Evolutionary conservation across 2,888 invertebrate genomes (phyloP), one percentile per base, ranked within the genome.

Genomic region (Drosophila ezoana): DNA sequence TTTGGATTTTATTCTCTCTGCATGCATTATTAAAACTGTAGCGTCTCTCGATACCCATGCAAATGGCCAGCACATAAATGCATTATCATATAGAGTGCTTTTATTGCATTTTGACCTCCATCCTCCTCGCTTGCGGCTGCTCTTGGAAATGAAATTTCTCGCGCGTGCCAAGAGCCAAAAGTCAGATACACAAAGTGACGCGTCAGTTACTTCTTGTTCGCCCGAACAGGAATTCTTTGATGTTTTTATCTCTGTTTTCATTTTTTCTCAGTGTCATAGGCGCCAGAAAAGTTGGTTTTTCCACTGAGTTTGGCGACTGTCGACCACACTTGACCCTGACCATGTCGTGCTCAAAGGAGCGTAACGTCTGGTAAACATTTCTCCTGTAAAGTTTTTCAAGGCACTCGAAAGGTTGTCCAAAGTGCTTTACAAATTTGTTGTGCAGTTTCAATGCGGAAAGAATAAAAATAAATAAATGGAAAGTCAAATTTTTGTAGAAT

Each of bases 1-100:
- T 41, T 56, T 41, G 16, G 41, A 20, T 40, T 64, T 18, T 13
- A 16, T 10, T 38, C 9, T 40, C 10, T 4, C 16, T 16, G 16
- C 40, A 14, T 8, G 38, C 38, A 38, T 41, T 53, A 53, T 33
- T 65, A 18, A 37, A 67, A 56, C 56, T 48, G 14, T 37, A 61
- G 54, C 9, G 4, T 37, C 41, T 18, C 16, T 16, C 63, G 62
- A 61, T 71, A 74, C 32, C 32, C 23, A 87, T 84, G 74, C 64
- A 87, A 87, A 81, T 71, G 41, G 18, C 51, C 43, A n/a, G 33
- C 60, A 51, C 43, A 48, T 47, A 49, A 49, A 14, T 68, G 63
- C 64, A 88, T 82, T 88, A 88, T 47, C 87, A 83, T 88, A 86
- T 82, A 88, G 53, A 88, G 67, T 76, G 73, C 62, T 70, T 84